Evolutionary conservation across 2,888 invertebrate genomes (phyloP).

Genomic region (Dasypolia templi): DNA sequence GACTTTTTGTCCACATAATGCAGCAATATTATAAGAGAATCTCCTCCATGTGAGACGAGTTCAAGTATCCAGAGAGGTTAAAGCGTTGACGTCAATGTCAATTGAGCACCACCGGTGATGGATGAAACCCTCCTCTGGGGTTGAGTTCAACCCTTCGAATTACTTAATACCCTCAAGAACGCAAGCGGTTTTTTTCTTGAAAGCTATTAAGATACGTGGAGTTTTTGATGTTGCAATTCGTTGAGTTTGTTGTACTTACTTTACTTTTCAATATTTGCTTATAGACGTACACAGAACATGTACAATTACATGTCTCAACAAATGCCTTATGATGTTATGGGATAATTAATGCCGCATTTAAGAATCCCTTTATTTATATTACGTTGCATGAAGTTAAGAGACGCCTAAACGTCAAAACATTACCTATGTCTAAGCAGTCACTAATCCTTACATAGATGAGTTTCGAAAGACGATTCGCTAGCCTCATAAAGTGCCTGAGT

Average conservation of each 20-base stretch:
- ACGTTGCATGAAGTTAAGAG: not conserved
- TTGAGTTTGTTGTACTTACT: not conserved
- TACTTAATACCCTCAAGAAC: slow-evolving; percentile 75
- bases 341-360: not conserved
- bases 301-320: too few relatives aligned
- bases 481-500: too few relatives aligned
- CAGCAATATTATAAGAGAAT: slow-evolving; percentile 31
- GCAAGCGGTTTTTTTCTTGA: slow-evolving; percentile 47
- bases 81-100: slow-evolving; percentile 88
- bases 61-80: slow-evolving; percentile 78
- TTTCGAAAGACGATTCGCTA: too few relatives aligned
- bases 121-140: slow-evolving; percentile 79
- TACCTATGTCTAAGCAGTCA: not conserved
- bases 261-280: not conserved
- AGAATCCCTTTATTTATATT: not conserved
- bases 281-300: too few relatives aligned
- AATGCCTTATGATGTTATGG: not conserved
- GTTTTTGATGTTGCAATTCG: slow-evolving; percentile 23
- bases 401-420: not conserved
- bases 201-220: slow-evolving; percentile 45
- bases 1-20: not conserved
- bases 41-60: slow-evolving; percentile 76
- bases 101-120: slow-evolving; percentile 86
- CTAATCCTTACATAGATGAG: not conserved
- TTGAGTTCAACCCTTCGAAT: slow-evolving; percentile 81